These are phyloP conservation scores for Leptinotarsa texana DNA, from an alignment of 1,140 invertebrate genomes.

Conservation along the genomic window DNA sequence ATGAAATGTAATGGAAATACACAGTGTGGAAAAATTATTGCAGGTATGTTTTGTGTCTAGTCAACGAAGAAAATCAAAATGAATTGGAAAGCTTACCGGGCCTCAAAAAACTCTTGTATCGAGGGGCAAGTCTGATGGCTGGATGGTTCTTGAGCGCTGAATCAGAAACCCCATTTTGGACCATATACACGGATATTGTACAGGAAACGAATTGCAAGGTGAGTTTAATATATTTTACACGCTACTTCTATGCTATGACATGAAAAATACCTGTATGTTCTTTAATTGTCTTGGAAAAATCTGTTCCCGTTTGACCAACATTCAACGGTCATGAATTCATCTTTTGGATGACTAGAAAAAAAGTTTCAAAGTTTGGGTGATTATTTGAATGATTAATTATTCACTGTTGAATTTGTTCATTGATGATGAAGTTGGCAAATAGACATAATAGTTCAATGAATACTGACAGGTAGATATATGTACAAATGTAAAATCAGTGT, in stretches of 20 bases:
- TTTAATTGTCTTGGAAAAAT: no score
- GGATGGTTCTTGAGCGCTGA: slow-evolving; percentile 68
- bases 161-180: slow-evolving; percentile 63
- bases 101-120: slow-evolving; percentile 69
- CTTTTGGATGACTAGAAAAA: no score
- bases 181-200: slow-evolving; percentile 60
- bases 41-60: slow-evolving; percentile 72
- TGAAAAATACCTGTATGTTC: no score
- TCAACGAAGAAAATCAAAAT: slow-evolving; percentile 66
- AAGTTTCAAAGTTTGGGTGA: not conserved
- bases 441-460: not conserved
- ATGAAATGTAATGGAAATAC: not conserved
- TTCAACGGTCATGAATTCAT: no score
- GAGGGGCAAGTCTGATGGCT: slow-evolving; percentile 71
- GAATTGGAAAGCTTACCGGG: slow-evolving; percentile 59
- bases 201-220: slow-evolving; percentile 62
- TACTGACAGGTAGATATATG: no score
- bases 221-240: slow-evolving; percentile 23
- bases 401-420: not conserved
- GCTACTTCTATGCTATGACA: no score
- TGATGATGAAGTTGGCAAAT: not conserved
- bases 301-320: no score
- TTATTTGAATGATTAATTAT: not conserved
- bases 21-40: slow-evolving; percentile 25
- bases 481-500: not conserved